Conservation (phyloP, 2,797 vertebrate genomes). For the Microtus agrestis region DNA sequence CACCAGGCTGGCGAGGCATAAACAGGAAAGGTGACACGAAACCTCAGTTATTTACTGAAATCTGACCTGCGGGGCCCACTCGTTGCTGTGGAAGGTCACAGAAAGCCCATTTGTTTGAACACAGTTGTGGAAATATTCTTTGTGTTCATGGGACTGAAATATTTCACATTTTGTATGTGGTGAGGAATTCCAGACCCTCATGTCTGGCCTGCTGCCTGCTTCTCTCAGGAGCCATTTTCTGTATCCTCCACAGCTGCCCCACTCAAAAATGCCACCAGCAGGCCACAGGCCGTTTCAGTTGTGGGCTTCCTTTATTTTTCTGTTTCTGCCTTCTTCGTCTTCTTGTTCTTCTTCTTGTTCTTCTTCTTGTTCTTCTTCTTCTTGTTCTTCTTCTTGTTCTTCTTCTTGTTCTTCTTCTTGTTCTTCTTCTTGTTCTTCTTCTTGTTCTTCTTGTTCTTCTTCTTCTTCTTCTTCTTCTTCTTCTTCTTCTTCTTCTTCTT, state of each 20-base stretch:
- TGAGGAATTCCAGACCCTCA: constrained; percentile 30
- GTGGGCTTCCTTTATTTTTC: not conserved
- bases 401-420: too few species aligned
- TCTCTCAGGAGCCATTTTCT: not conserved
- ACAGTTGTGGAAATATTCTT: constrained; percentile 64
- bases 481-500: too few species aligned
- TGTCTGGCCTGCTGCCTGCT: constrained; percentile 60
- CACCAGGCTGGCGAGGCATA: constrained; percentile 71
- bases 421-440: too few species aligned
- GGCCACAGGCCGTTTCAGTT: constrained; percentile 65
- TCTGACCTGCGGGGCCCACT: constrained; percentile 33
- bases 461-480: too few species aligned
- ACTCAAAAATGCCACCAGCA: constrained; percentile 68
- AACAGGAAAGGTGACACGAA: constrained; percentile 76
- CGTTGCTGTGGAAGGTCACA: constrained; percentile 70
- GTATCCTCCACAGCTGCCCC: not conserved
- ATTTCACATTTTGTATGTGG: constrained; percentile 63
- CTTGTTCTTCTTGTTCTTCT: too few species aligned
- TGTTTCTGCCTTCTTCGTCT: not conserved
- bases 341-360: too few species aligned
- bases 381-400: too few species aligned
- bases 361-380: too few species aligned
- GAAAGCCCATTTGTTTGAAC: constrained; percentile 78
- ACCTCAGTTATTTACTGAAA: constrained; percentile 59
- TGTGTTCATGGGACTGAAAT: constrained; percentile 55